Evolutionary conservation across 2,797 vertebrate species (phyloP).

Genomic region (Eulemur mongoz): DNA sequence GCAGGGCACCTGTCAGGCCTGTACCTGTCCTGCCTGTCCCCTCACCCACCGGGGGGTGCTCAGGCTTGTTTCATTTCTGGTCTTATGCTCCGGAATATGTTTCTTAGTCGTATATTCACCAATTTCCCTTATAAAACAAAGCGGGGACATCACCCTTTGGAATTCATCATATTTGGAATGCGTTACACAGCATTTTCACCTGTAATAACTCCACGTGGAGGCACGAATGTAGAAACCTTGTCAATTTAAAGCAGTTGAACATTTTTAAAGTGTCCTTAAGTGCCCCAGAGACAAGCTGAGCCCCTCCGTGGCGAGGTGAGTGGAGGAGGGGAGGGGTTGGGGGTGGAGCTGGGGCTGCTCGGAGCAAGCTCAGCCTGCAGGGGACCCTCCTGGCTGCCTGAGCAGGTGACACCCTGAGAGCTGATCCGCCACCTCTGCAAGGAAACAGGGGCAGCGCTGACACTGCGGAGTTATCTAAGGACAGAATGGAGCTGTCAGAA

Average conservation of each 20-base stretch:
- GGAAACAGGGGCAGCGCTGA: neutral
- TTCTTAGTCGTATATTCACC: neutral
- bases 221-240: neutral
- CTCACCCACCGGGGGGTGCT: rapidly evolving
- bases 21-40: rapidly evolving
- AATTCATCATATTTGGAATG: neutral
- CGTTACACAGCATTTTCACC: neutral
- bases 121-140: too few species aligned
- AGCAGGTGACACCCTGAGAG: neutral
- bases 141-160: neutral
- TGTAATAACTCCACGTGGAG: neutral
- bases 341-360: rapidly evolving
- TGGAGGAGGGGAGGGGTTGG: rapidly evolving
- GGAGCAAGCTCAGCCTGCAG: neutral
- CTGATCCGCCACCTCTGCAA: constrained; percentile 15
- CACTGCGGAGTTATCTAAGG: constrained; percentile 1
- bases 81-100: rapidly evolving
- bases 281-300: neutral
- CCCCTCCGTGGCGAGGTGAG: rapidly evolving
- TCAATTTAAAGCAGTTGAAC: neutral
- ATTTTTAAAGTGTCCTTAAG: neutral
- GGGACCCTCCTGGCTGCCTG: neutral
- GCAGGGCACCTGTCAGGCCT: rapidly evolving
- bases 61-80: rapidly evolving
- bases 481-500: constrained; percentile 56